These are phyloP conservation scores for Elachura formosa DNA, from an alignment of 2,113 vertebrate species.

Conservation along the genomic window DNA sequence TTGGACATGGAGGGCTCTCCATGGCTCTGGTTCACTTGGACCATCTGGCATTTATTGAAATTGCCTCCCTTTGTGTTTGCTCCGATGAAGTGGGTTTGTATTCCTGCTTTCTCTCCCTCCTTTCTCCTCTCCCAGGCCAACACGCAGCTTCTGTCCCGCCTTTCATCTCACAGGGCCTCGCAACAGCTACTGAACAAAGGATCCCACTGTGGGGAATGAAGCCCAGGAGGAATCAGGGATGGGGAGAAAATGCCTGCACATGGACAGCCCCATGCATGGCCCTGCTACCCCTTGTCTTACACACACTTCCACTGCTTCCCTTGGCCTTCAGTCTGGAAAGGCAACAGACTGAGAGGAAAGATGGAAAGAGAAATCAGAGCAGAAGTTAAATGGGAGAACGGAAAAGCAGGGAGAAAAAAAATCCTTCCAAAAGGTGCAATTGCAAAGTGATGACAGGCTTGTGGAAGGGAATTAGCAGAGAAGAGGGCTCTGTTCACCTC, in stretches of 20 bases:
- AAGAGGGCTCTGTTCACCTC: background rate
- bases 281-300: background rate
- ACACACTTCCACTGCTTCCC: background rate
- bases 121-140: background rate
- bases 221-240: background rate
- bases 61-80: slow-evolving; percentile 15
- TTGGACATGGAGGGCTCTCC: slow-evolving; percentile 32
- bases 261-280: background rate
- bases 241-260: background rate
- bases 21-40: slow-evolving; percentile 20
- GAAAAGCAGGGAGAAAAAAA: slow-evolving; percentile 3
- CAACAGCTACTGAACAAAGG: background rate
- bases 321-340: background rate
- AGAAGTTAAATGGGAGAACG: background rate
- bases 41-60: slow-evolving; percentile 55
- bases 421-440: slow-evolving; percentile 9
- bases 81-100: background rate
- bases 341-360: slow-evolving; percentile 3
- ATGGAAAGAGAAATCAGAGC: slow-evolving; percentile 8
- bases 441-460: slow-evolving; percentile 43
- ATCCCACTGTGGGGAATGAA: rapidly evolving
- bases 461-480: slow-evolving; percentile 26
- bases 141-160: background rate
- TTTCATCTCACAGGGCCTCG: background rate
- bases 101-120: background rate